These are phyloP conservation scores for Plutella xylostella DNA, from an alignment of 2,888 invertebrate genomes.

Conservation along the genomic window DNA sequence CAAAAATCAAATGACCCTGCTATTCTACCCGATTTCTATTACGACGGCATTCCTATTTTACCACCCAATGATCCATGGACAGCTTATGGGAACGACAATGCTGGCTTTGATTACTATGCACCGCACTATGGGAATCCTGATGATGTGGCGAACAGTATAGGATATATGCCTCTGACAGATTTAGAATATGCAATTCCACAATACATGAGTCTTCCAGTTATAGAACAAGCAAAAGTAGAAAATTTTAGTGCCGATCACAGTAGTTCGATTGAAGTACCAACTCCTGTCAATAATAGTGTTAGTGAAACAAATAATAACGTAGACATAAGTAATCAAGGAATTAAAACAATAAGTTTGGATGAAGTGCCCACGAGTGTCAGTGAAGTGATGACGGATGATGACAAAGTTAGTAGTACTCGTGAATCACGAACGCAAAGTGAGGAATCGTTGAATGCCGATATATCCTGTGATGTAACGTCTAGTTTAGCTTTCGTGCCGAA, in stretches of 20 bases:
- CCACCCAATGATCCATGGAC: constrained; percentile 61
- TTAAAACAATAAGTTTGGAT: constrained; percentile 11
- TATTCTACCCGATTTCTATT: constrained; percentile 42
- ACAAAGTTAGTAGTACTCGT: constrained; percentile 33
- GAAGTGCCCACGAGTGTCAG: constrained; percentile 21
- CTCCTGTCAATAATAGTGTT: constrained; percentile 21
- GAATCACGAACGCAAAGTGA: constrained; percentile 47
- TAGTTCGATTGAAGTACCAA: constrained; percentile 21
- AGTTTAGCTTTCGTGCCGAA: constrained; percentile 60
- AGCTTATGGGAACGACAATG: constrained; percentile 40
- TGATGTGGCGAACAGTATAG: constrained; percentile 36
- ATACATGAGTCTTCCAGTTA: constrained; percentile 51
- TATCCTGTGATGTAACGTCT: constrained; percentile 57
- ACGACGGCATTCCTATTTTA: constrained; percentile 49
- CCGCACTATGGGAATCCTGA: constrained; percentile 43
- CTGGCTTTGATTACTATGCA: constrained; percentile 47
- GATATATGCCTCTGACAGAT: constrained; percentile 55
- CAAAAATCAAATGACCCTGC: constrained; percentile 46
- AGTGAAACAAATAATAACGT: constrained; percentile 15
- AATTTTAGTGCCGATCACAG: constrained; percentile 20
- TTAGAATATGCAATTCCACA: constrained; percentile 58
- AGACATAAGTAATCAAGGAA: not conserved
- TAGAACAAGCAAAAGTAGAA: constrained; percentile 37
- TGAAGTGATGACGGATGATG: constrained; percentile 35
- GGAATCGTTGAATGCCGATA: constrained; percentile 55